A percentile compares a stretch with the other conserved stretches of the same genome.
Conservation (phyloP, 2,888 invertebrate genomes). For the Campoplex nolae region DNA sequence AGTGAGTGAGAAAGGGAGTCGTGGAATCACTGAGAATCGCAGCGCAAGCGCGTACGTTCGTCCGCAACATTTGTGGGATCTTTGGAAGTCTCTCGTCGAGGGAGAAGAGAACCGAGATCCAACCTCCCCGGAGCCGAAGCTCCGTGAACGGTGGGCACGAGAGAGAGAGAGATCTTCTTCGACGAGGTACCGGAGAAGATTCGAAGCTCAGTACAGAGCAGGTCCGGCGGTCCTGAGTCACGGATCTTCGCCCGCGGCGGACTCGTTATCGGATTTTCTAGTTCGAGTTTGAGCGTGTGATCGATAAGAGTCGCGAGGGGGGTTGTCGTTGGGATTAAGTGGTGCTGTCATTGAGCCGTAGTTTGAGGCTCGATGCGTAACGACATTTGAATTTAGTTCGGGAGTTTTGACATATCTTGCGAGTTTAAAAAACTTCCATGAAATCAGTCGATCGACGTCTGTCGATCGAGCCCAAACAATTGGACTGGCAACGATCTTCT, state of each 20-base stretch:
- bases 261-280: constrained; percentile 24
- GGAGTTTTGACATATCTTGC: background rate
- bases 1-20: constrained; percentile 68
- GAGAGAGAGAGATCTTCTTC: constrained; percentile 8
- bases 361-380: background rate
- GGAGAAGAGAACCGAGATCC: constrained; percentile 46
- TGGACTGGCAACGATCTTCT: background rate
- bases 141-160: constrained; percentile 7
- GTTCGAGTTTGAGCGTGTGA: background rate
- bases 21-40: constrained; percentile 58
- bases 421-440: background rate
- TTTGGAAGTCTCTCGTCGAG: constrained; percentile 28
- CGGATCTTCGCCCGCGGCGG: constrained; percentile 42
- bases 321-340: background rate
- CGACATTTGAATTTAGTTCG: background rate
- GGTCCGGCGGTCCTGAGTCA: background rate
- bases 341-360: background rate
- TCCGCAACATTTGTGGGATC: constrained; percentile 10
- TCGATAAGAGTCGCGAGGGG: background rate
- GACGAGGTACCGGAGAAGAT: constrained; percentile 41
- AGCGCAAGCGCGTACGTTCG: constrained; percentile 32
- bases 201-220: constrained; percentile 43
- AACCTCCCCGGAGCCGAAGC: constrained; percentile 8
- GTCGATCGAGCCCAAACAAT: background rate
- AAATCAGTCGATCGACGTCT: background rate